A percentile compares a stretch with the other conserved stretches of the same genome.
Conservation (phyloP, 1,140 invertebrate genomes). For the Augochlora pura region DNA sequence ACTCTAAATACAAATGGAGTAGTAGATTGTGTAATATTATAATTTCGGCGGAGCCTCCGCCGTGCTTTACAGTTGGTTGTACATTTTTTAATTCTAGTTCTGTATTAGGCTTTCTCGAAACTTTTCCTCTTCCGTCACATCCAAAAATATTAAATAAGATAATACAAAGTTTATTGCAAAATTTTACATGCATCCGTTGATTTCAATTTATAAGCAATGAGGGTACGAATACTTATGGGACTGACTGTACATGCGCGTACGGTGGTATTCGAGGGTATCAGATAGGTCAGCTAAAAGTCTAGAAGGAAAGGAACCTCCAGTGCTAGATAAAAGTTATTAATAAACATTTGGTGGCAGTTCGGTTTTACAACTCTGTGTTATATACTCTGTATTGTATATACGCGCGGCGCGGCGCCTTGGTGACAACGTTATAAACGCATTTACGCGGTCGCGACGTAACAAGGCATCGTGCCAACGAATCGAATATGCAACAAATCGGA, state of each 20-base stretch:
- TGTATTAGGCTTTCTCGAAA: no score
- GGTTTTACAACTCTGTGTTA: slow-evolving; percentile 20
- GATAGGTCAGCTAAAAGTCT: slow-evolving; percentile 57
- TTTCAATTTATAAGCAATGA: no score
- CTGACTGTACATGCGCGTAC: neutral
- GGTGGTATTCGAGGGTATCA: slow-evolving; percentile 60
- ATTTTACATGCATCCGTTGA: no score
- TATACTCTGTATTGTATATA: neutral
- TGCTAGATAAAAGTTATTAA: slow-evolving; percentile 61
- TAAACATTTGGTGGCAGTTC: slow-evolving; percentile 47
- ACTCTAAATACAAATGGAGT: no score
- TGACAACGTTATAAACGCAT: neutral
- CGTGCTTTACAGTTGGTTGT: no score
- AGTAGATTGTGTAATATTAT: no score
- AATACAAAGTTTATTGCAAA: no score
- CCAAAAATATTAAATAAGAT: no score
- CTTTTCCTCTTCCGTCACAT: no score
- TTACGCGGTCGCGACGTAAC: neutral
- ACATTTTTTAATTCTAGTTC: no score
- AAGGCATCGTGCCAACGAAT: neutral
- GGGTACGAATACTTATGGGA: no score
- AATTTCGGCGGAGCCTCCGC: no score
- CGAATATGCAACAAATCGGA: slow-evolving; percentile 2
- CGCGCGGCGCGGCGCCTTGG: neutral
- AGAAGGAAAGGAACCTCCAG: slow-evolving; percentile 49